Base-by-base conservation (phyloP, 2,797 vertebrate species). In the Poeciliopsis gracilis region DNA sequence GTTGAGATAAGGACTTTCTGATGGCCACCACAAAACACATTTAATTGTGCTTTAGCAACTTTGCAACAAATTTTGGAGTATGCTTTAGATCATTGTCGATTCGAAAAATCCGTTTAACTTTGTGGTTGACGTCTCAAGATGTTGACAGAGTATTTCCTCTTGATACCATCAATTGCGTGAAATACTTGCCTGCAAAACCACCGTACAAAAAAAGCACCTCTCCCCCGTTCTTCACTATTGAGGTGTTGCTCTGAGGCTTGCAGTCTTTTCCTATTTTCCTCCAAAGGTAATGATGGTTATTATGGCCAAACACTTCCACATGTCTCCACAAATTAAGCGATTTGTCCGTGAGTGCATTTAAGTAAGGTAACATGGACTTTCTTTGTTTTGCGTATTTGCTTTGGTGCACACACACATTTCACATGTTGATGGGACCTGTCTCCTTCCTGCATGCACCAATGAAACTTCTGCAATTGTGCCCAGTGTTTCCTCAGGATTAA, bases 401-500 rank as follows among this genome's bases (percentile, higher is more conserved):
- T 13, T 28, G 53, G 25, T 57, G 12, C 25, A n/a, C 53, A 28
- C 25, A 28, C n/a, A 28, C 53, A 57, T 4, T n/a, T 28, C 25
- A 28, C 53, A n/a, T 4, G 12, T 57, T 57, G 25, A 57, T n/a
- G 25, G 25, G 11, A 57, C 53, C 11, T 5, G 3, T 28, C 53
- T 57, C 53, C 53, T 57, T 57, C 53, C 25, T 57, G 13, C 57
- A 59, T 30, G 11, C 57, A 59, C 6, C 53, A 57, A 16, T 16
- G 11, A 59, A 7, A 16, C 57, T 72, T 77, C 45, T 55, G 28
- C 75, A 49, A 15, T 30, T 72, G 76, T 25, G 6, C 2, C 1
- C 30, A 57, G 53, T 80, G 75, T 83, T 85, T 78, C 28, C 33
- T 80, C n/a, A 63, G 28, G 72, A 70, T 43, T 41, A 38, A 82